Evolutionary conservation across 2,888 invertebrate genomes (phyloP), one percentile per base, ranked within the genome.

Genomic region (Axea sp.): DNA sequence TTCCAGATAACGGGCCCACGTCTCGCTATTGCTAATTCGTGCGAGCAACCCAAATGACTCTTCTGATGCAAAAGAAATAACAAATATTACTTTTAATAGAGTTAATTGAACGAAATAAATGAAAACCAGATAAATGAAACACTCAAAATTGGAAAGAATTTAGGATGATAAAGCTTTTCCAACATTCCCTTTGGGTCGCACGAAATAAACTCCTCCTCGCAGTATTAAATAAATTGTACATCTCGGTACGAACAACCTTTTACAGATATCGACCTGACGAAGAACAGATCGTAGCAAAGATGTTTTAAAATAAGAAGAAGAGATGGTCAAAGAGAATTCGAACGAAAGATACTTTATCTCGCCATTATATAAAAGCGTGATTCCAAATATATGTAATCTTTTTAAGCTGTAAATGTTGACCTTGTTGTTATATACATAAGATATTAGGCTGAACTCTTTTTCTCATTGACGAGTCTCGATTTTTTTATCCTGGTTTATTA

Each of bases 341-440:
- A 57, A 47, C 28, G 49, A 57, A 49, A 37, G 26, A 17, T 68
- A 49, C 62, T 39, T 59, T 37, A 62, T 62, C 69, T 71, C 57
- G 68, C 73, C 53, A 67, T 65, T 68, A 45, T 68, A 76, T 60
- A 76, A 78, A 76, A 80, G 81, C 81, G 81, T 81, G 82, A 87
- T 86, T 86, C 83, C 85, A 86, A 86, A 84, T 86, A 84, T 83
- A 78, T 82, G 80, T 86, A 84, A 85, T 82, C 81, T 86, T 84
- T 86, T 83, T 81, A 82, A 86, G 82, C 81, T 83, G 82, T 86
- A 83, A 84, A 81, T 82, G 84, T 87, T 85, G 84, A 83, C 82
- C 83, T 86, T 87, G 87, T 87, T 87, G 86, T 87, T 87, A 87
- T 87, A 87, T 87, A 85, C 84, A 87, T 87, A 87, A 87, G 87